phyloP scores from a whole-genome alignment of 2,888 invertebrate genomes.

The Tyria jacobaeae region DNA sequence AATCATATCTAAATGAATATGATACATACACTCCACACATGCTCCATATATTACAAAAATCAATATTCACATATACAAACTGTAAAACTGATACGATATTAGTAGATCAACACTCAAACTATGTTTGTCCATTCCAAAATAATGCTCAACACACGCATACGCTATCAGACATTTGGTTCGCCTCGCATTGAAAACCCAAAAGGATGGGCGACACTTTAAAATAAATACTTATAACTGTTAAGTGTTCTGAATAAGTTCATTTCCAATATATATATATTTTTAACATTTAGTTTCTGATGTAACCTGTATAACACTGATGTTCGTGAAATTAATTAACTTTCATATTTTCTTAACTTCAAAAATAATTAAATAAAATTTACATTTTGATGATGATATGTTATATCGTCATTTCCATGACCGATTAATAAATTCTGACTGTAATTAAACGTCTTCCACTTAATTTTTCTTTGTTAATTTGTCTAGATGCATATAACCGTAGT shows the following conservation, averaged over 20 bases:
- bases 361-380: no score
- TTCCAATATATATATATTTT: background rate
- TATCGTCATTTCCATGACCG: no score
- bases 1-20: background rate
- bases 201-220: background rate
- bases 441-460: no score
- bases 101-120: conserved; percentile 40
- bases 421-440: no score
- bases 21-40: conserved; percentile 36
- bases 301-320: background rate
- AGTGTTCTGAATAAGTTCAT: conserved; percentile 11
- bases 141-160: conserved; percentile 44
- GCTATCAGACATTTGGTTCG: conserved; percentile 18
- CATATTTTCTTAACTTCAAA: no score
- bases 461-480: no score
- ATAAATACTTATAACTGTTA: background rate
- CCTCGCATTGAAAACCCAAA: conserved; percentile 1
- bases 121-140: conserved; percentile 51
- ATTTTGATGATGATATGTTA: no score
- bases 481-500: no score
- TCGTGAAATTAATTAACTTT: no score
- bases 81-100: conserved; percentile 38
- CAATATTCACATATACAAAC: conserved; percentile 42
- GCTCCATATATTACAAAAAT: conserved; percentile 14
- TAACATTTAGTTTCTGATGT: background rate